Percentiles rank a stretch among this genome's conserved stretches.
Evolutionary conservation across 2,797 vertebrate species (phyloP).

Genomic region (Cuculus canorus): DNA sequence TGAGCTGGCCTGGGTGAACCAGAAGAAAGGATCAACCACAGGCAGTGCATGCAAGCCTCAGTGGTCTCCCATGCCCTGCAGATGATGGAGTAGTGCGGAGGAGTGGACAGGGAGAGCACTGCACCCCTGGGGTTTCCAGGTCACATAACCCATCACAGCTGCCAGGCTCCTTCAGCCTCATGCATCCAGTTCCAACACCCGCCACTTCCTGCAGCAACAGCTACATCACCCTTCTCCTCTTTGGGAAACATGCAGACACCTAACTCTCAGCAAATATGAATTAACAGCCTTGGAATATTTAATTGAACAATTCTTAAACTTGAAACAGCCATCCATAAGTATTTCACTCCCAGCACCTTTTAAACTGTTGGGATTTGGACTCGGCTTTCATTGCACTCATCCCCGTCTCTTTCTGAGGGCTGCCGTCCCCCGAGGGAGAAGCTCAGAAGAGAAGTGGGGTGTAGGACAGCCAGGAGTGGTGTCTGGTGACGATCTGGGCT

Average conservation of each 20-base stretch:
- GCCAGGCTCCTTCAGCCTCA: neutral
- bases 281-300: neutral
- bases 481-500: neutral
- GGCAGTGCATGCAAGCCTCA: rapidly evolving
- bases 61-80: neutral
- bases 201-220: neutral
- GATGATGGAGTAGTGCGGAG: neutral
- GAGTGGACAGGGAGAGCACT: neutral
- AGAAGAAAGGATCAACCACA: neutral
- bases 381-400: rapidly evolving
- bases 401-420: neutral
- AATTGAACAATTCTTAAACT: neutral
- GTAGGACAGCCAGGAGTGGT: neutral
- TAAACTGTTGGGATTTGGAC: neutral
- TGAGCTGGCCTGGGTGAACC: neutral
- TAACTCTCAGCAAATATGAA: neutral
- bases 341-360: neutral
- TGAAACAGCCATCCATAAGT: neutral
- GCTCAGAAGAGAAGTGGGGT: neutral
- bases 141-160: rapidly evolving
- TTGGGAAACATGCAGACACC: neutral
- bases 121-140: neutral
- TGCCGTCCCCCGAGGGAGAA: neutral
- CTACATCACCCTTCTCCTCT: neutral
- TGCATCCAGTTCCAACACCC: rapidly evolving